Base-by-base conservation (phyloP, 2,797 vertebrate genomes). In the Muraenolepis orangiensis region DNA sequence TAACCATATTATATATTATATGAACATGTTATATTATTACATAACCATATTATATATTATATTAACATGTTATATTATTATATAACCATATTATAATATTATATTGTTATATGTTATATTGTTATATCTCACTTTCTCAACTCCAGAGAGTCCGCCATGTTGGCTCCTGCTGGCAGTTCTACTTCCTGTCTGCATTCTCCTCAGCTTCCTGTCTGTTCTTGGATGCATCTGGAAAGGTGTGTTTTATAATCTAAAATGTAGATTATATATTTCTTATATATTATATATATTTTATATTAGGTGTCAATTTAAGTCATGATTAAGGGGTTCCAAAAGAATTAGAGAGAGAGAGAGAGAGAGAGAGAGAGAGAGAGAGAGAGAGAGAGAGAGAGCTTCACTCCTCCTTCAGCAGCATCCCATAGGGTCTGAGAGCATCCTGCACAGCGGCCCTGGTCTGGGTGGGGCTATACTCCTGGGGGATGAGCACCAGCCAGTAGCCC, bases 351-450 rank as follows among this genome's bases (percentile, higher is more conserved):
- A 57, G 20, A n/a, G 46, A n/a, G 20, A 57, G 20, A 57, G 20
- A 57, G 20, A 57, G 16, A 57, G 46, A 57, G 5, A 57, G 46
- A 57, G 20, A 57, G 36, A 38, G 36, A 28, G 14, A 1, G n/a
- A n/a, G n/a, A n/a, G 3, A 34, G 46, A 57, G 46, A 1, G 46
- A 57, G 46, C 6, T 16, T 89, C 80, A 88, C 1, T 18, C 70
- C 78, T 81, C 74, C 69, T 78, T 87, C 8, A 92, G 80, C 79
- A 93, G 89, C 69, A 93, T 84, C 0, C 90, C 90, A 20, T 93
- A 93, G 0, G 91, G 91, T 0, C 91, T 82, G 32, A 92, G 38
- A 20, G 89, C 81, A 13, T 81, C 79, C 78, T 92, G 82, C 26
- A 93, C 82, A 0, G 87, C 76, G 72, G 75, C 72, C 26, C 70